These are phyloP conservation scores for Pseudocheirus occidentalis DNA, from an alignment of 2,797 vertebrate genomes.

Conservation along the genomic window DNA sequence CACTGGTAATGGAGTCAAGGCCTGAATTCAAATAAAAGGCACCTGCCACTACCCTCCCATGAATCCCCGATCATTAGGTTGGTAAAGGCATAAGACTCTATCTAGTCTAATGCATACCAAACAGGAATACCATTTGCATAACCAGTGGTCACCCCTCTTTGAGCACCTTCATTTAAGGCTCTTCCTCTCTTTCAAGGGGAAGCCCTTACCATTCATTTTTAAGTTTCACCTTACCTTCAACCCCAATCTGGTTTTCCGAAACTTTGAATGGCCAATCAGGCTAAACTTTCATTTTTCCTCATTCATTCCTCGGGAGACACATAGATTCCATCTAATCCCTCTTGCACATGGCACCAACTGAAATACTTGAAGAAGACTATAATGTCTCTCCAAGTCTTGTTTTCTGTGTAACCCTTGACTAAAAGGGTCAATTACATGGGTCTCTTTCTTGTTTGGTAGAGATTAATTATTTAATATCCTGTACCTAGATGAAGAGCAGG, in stretches of 20 bases:
- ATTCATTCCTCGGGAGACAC: not conserved
- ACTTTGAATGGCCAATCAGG: not conserved
- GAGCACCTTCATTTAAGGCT: not conserved
- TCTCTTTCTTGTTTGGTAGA: not conserved
- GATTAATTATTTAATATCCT: not conserved
- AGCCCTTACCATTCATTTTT: not conserved
- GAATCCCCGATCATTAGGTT: not conserved
- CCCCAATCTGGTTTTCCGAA: not conserved
- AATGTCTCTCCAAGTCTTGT: too few species aligned
- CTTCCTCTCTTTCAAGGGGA: not conserved
- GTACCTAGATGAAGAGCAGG: not conserved
- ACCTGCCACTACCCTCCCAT: not conserved
- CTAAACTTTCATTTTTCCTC: not conserved
- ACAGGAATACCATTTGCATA: not conserved
- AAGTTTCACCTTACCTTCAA: not conserved
- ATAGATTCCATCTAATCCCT: not conserved
- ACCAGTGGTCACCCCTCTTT: not conserved
- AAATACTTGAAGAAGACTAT: not conserved
- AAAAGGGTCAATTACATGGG: not conserved
- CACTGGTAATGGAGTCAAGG: too few species aligned
- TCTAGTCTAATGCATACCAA: not conserved
- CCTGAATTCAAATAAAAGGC: not conserved
- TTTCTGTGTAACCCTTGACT: not conserved
- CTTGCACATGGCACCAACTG: not conserved
- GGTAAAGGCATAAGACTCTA: not conserved